Base-by-base conservation (phyloP, 2,888 invertebrate species). In the Creontiades dilutus region DNA sequence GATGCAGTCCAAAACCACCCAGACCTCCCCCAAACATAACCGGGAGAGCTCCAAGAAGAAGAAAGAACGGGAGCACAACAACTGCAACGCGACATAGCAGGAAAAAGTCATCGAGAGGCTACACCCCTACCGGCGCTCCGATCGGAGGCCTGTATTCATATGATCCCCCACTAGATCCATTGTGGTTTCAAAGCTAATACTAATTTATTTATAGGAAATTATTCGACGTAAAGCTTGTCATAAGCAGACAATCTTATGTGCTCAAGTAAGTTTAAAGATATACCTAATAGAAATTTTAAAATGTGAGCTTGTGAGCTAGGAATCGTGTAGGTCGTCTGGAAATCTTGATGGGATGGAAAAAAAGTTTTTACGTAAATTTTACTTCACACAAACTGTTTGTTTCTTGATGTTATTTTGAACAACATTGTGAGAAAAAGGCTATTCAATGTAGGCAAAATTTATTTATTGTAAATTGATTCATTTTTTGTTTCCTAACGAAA, bases 51-150 rank as follows among this genome's bases (percentile, higher is more conserved):
- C 75, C 28, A 47, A 47, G 28, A 82, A 68, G 52, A 90, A 89
- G 46, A 68, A 68, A 68, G 19, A 68, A 68, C 19, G 12, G 23
- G 80, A 68, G 0, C 88, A 86, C 86, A 85, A 61, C 52, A 90
- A 91, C 82, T 91, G 90, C 86, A 89, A 90, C 55, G 61, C 91
- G 23, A 91, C 91, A 81, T 91, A 91, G 91, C 91, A 90, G 52
- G 90, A 90, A 68, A 81, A 86, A 89, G 80, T 91, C 57, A 80
- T 91, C 12, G 87, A 86, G 52, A 75, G 90, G 75, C 90, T 91
- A 19, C 87, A 80, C 23, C 80, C 86, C 16, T 91, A 91, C 78
- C 87, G 89, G 68, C 89, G 55, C 16, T 90, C 90, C 3, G 61
- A 90, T 52, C 80, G 88, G 75, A 84, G 89, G 47, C 91, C 91